Evolutionary conservation across 1,140 invertebrate genomes (phyloP), one percentile per base, ranked within the genome.

Genomic region (Fopius arisanus): DNA sequence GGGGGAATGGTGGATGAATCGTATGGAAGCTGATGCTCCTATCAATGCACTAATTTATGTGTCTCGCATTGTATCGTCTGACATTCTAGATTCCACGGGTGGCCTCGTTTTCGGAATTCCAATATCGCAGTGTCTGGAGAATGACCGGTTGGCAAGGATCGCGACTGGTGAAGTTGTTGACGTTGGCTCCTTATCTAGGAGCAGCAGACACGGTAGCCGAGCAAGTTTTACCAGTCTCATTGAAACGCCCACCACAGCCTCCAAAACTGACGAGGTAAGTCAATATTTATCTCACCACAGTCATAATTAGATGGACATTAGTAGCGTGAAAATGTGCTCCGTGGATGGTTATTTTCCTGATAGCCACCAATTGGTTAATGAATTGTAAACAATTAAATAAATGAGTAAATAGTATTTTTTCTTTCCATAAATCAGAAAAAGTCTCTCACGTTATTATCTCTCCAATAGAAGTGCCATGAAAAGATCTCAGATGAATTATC

Each of bases 31-130:
- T n/a, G 19, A 14, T 21, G 33, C 28, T 3, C 40, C n/a, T 33
- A 12, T 31, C 16, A 23, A 33, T 70, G 23, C 9, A 7, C 43
- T 14, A n/a, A 51, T 51, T 14, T 21, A 2, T 0, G 7, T 3
- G 1, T 16, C n/a, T 51, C n/a, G 43, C n/a, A 51, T 51, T 51
- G 43, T 51, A 67, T 33, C 40, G 16, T 40, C 31, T 41, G 16
- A 72, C 29, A 48, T 80, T 68, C 23, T 82, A 90, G 90, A 90
- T 77, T 84, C 85, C 3, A 76, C 82, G 54, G 79, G 88, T 14
- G 92, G 92, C 67, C 86, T 94, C 72, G 93, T 97, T 73, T 97
- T 97, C 82, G 95, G 95, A 2, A 92, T 96, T 75, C 91, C 95
- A 6, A 86, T 97, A 75, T 88, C 90, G 40, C 93, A 94, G 79